Base-by-base conservation (phyloP, 2,888 invertebrate genomes). In the Lacanobia oleracea region DNA sequence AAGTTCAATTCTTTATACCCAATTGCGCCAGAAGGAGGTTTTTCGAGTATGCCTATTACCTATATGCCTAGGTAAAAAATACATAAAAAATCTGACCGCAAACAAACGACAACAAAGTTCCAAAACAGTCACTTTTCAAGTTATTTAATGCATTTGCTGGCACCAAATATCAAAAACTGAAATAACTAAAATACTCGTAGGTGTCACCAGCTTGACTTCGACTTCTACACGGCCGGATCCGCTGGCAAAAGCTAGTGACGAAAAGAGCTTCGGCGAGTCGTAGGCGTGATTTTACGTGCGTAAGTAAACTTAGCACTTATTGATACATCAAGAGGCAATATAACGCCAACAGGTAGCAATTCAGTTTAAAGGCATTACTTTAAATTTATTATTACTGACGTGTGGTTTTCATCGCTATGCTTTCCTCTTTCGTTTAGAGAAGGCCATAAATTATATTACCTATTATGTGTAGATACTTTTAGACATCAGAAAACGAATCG, bases 321-420 rank as follows among this genome's bases (percentile, higher is more conserved):
- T 61, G 70, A 61, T 50, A 78, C 70, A 64, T 77, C 33, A 59
- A 59, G 12, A 53, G 2, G 27, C 37, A 48, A 75, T 65, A 14
- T 37, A 71, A 45, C 12, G 45, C 43, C 33, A 48, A 18, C 14
- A 21, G 18, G 45, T 40, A 72, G 61, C 53, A 21, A 16, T 33
- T 21, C 27, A 21, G 50, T 56, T 62, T 18, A 61, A 14, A 21
- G 14, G 33, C 59, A 71, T 51, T 37, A 67, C 61, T 53, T 69
- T 21, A 18, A 65, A 57, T 71, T 81, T 62, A n/a, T n/a, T 71
- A 74, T 59, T 63, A 60, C 40, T 1, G 43, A 27, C 60, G n/a
- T 45, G 50, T 23, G 45, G 33, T 70, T 76, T 80, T 70, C 64
- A 65, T 57, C 64, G 43, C 48, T 10, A 45, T 12, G 43, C 37